Base-by-base conservation (phyloP, 1,140 invertebrate genomes). In the Agrypnia vestita region DNA sequence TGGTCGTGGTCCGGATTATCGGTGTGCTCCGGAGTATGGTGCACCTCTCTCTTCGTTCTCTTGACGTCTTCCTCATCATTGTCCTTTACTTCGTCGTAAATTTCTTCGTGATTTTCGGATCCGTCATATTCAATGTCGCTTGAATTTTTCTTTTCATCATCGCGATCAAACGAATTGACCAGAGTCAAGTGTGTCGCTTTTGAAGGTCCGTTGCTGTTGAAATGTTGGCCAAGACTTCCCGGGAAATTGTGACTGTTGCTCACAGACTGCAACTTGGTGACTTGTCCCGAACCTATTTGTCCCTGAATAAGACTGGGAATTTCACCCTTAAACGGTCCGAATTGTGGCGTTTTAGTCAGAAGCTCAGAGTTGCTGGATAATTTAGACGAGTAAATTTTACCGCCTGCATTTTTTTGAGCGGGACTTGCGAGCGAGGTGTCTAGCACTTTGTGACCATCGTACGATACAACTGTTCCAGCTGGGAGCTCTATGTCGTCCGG, bases 391-490 rank as follows among this genome's bases (percentile, higher is more conserved):
- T 89, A 88, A 35, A 35, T 35, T 76, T 88, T 89, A 0, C 85
- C 85, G 11, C 83, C 84, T 1, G 78, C 84, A 75, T 89, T 90
- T 12, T 89, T 88, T 9, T 92, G 25, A 35, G 89, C 0, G 91
- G 87, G 59, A 35, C 90, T 90, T 0, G 93, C 91, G 10, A 94
- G 84, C 11, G 90, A 91, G 10, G 90, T 88, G 59, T 93, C 93
- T 4, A 93, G 91, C 7, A 95, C 90, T 17, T 90, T 91, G 85
- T 94, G 94, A 0, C 94, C 94, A 83, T 95, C 94, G 81, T 93
- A 95, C 8, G 94, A 92, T 10, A 94, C 91, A 19, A 94, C 90
- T 0, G 92, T 91, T 49, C 87, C 91, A 69, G 84, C 85, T 64
- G 85, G 87, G 19, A 85, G 88, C 80, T 86, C 89, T 21, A 84